Evolutionary conservation across 1,140 invertebrate genomes (phyloP).

Genomic region (Lepidurus arcticus): DNA sequence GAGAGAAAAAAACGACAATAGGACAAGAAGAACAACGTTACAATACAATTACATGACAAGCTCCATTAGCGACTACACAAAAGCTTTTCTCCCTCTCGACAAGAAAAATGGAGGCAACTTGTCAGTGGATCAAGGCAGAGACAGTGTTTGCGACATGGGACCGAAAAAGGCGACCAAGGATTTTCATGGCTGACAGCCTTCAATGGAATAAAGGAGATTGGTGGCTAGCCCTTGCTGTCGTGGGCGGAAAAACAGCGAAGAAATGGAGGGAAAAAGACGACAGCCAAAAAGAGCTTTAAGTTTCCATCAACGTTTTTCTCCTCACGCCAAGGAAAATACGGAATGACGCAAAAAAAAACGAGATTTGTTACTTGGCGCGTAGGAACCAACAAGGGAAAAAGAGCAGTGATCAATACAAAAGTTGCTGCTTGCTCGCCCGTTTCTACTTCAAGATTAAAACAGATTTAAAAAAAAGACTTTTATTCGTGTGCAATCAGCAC

Average conservation of each 20-base stretch:
- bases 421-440: not conserved
- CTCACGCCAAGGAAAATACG: slow-evolving; percentile 1
- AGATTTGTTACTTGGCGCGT: slow-evolving; percentile 18
- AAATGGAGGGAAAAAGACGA: not conserved
- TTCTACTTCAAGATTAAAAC: not conserved
- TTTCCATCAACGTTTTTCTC: not conserved
- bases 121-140: slow-evolving; percentile 19
- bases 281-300: slow-evolving; percentile 8
- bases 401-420: slow-evolving; percentile 21
- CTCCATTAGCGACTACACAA: not conserved
- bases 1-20: not conserved
- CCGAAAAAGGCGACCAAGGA: slow-evolving; percentile 27
- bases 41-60: not conserved
- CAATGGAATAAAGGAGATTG: slow-evolving; percentile 4
- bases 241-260: slow-evolving; percentile 10
- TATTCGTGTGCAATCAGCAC: no score
- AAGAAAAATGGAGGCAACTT: not conserved
- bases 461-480: no score
- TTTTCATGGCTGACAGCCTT: slow-evolving; percentile 27
- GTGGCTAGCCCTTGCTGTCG: not conserved
- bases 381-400: slow-evolving; percentile 22
- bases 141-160: not conserved
- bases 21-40: not conserved
- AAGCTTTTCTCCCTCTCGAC: not conserved
- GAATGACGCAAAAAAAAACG: not conserved